phyloP scores from a whole-genome alignment of 92 coral and sea anemone genomes.

The Epizoanthus illoricatus region DNA sequence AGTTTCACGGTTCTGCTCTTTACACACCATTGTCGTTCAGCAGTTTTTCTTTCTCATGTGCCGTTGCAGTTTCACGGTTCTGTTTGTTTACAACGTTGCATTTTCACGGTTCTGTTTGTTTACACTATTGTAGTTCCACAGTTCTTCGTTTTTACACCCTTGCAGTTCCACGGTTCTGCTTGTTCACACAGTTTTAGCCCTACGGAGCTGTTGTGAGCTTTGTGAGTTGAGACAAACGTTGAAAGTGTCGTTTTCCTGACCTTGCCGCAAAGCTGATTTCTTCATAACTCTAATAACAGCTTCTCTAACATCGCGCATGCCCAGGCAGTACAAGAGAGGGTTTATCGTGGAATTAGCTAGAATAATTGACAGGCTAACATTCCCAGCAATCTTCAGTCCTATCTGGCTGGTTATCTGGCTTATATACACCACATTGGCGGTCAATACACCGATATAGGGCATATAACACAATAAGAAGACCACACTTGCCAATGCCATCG shows the following conservation, averaged over 20 bases:
- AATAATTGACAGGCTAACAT: conserved; percentile 20
- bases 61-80: too few relatives aligned
- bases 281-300: conserved; percentile 26
- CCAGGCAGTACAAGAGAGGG: conserved; percentile 32
- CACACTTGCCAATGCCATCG: conserved; percentile 29
- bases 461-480: conserved; percentile 24
- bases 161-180: too few relatives aligned
- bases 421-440: conserved; percentile 36
- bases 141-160: too few relatives aligned
- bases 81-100: too few relatives aligned
- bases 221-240: not conserved
- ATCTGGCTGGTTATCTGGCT: conserved; percentile 23
- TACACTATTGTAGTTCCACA: too few relatives aligned
- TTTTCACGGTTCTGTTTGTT: too few relatives aligned
- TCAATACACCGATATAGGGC: conserved; percentile 37
- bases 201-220: too few relatives aligned
- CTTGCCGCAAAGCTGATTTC: not conserved
- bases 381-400: conserved; percentile 32
- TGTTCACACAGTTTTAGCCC: too few relatives aligned
- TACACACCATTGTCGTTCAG: too few relatives aligned
- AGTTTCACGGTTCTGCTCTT: too few relatives aligned
- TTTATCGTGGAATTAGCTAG: conserved; percentile 29
- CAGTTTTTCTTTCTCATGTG: too few relatives aligned
- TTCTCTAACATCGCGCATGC: conserved; percentile 27
- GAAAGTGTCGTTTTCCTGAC: not conserved